Evolutionary conservation across 2,113 vertebrate genomes (phyloP).

Genomic region (Tenebrosternarchus preto): DNA sequence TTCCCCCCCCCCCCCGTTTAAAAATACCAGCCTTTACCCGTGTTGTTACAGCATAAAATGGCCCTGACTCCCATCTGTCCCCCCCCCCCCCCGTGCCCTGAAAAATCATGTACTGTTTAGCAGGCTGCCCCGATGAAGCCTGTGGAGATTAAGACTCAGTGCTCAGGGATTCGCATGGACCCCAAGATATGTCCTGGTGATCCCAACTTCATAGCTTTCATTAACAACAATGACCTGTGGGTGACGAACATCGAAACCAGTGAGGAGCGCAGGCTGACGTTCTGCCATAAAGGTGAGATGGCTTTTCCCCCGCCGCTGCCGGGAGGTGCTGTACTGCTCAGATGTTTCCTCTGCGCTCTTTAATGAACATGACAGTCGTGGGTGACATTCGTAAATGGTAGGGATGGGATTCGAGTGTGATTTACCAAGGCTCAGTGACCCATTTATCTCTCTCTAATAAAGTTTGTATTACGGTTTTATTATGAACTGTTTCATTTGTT

Average conservation of each 20-base stretch:
- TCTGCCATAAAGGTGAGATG: slow-evolving; percentile 87
- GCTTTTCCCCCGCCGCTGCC: neutral
- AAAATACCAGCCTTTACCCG: neutral
- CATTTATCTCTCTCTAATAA: neutral
- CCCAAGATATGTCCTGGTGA: slow-evolving; percentile 93
- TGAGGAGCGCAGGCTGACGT: slow-evolving; percentile 87
- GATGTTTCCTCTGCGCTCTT: neutral
- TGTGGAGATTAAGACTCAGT: slow-evolving; percentile 92
- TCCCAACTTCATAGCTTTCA: slow-evolving; percentile 90
- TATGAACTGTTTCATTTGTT: neutral
- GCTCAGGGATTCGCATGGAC: slow-evolving; percentile 93
- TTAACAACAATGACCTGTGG: slow-evolving; percentile 95
- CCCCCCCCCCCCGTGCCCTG: neutral
- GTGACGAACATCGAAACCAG: slow-evolving; percentile 87
- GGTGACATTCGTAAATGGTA: neutral
- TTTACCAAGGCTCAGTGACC: neutral
- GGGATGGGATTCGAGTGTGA: neutral
- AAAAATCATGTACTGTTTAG: slow-evolving; percentile 64
- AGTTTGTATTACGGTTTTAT: neutral
- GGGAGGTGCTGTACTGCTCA: too few species aligned
- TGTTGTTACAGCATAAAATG: neutral
- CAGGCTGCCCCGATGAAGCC: slow-evolving; percentile 93
- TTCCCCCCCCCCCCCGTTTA: neutral
- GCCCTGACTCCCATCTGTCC: neutral
- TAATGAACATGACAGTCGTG: neutral